phyloP scores from a whole-genome alignment of 1,140 invertebrate species.

The Notospermus geniculatus region DNA sequence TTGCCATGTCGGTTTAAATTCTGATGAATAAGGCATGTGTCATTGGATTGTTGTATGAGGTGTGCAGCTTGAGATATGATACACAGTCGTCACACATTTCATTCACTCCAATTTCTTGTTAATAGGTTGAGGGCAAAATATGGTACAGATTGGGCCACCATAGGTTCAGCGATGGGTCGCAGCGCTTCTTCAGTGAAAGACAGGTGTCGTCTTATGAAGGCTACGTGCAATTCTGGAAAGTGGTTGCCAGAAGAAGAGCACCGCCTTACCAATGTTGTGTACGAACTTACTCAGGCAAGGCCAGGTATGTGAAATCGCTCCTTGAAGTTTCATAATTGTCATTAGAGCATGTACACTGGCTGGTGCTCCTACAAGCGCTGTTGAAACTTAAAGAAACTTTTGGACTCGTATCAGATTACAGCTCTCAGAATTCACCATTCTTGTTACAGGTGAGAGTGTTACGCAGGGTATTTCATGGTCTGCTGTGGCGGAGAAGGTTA shows the following conservation, averaged over 20 bases:
- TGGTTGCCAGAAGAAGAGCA: constrained; percentile 59
- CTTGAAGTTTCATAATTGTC: too few relatives aligned
- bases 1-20: too few relatives aligned
- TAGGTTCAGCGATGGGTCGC: constrained; percentile 56
- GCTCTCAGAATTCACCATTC: background rate
- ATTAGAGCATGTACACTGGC: too few relatives aligned
- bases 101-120: constrained; percentile 1
- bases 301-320: constrained; percentile 43
- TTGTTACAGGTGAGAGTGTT: constrained; percentile 43
- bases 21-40: too few relatives aligned
- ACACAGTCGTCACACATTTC: too few relatives aligned
- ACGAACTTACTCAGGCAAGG: constrained; percentile 52
- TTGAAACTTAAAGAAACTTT: background rate
- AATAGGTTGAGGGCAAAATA: constrained; percentile 53
- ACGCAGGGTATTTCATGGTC: constrained; percentile 59
- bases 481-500: constrained; percentile 55
- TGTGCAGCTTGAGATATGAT: too few relatives aligned
- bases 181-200: constrained; percentile 62
- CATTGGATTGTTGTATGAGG: too few relatives aligned
- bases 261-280: constrained; percentile 56
- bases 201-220: constrained; percentile 59
- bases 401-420: background rate
- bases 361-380: background rate
- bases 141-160: constrained; percentile 60
- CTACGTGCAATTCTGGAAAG: constrained; percentile 59